A percentile compares a stretch with the other conserved stretches of the same genome.
Conservation (phyloP, 1,140 invertebrate species). For the Drosophila insularis region DNA sequence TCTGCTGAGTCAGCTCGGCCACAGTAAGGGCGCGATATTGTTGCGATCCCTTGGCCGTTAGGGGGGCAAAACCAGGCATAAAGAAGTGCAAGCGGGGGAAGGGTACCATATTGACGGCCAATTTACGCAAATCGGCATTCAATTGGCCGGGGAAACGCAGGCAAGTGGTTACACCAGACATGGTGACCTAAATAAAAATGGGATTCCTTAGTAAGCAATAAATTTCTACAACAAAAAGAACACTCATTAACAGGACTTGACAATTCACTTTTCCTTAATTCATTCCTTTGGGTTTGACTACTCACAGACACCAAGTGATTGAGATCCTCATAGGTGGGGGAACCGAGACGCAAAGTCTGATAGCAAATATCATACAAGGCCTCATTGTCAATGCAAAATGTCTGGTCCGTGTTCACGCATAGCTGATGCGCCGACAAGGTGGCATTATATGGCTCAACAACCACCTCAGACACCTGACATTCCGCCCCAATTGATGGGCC, state of each 20-base stretch:
- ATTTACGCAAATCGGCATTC: slow-evolving; percentile 95
- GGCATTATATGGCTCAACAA: slow-evolving; percentile 91
- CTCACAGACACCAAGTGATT: slow-evolving; percentile 89
- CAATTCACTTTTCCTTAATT: not conserved
- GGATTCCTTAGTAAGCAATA: not conserved
- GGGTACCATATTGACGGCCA: slow-evolving; percentile 99
- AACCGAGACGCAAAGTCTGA: slow-evolving; percentile 85
- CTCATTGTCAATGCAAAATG: slow-evolving; percentile 88
- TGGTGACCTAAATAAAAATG: slow-evolving; percentile 83
- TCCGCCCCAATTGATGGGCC: not conserved
- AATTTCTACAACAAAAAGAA: not conserved
- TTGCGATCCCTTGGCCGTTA: slow-evolving; percentile 93
- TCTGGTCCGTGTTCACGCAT: slow-evolving; percentile 90
- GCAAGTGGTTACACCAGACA: slow-evolving; percentile 95
- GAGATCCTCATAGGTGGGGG: slow-evolving; percentile 92
- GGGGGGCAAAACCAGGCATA: slow-evolving; percentile 97
- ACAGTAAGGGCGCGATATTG: slow-evolving; percentile 94
- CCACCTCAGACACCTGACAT: slow-evolving; percentile 87
- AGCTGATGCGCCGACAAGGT: slow-evolving; percentile 91
- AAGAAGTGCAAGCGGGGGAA: slow-evolving; percentile 98
- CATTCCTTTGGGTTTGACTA: slow-evolving; percentile 31
- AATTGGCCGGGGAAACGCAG: slow-evolving; percentile 91
- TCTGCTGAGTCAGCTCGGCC: slow-evolving; percentile 94
- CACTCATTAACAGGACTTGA: not conserved
- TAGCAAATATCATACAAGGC: slow-evolving; percentile 88